These are phyloP conservation scores for Paragorgia papillata DNA, from an alignment of 92 coral and sea anemone species.

Conservation along the genomic window DNA sequence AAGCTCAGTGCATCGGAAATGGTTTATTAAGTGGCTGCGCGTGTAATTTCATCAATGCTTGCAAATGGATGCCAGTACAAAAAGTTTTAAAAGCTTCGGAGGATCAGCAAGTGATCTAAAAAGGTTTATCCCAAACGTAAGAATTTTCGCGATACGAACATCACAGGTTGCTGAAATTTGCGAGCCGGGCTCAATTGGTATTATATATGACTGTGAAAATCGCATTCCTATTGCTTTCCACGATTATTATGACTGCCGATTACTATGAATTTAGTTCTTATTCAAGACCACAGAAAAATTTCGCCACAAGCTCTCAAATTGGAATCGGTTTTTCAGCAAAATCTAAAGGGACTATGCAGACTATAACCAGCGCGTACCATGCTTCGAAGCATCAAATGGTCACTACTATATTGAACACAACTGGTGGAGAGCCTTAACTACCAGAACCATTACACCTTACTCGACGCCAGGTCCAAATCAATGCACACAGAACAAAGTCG, in stretches of 20 bases:
- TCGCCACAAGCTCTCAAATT: background rate
- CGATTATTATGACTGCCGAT: constrained; percentile 44
- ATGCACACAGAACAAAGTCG: background rate
- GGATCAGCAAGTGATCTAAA: background rate
- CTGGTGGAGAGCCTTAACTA: constrained; percentile 20
- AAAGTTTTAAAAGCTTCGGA: background rate
- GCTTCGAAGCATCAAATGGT: too few relatives aligned
- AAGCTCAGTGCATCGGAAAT: constrained; percentile 14
- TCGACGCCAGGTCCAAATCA: background rate
- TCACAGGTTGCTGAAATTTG: constrained; percentile 21
- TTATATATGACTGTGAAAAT: constrained; percentile 41
- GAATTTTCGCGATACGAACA: background rate
- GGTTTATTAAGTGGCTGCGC: constrained; percentile 31
- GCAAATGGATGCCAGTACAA: background rate
- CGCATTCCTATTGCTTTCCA: constrained; percentile 55
- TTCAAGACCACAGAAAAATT: constrained; percentile 7
- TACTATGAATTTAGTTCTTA: background rate
- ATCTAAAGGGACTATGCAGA: too few relatives aligned
- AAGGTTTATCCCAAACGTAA: constrained; percentile 13
- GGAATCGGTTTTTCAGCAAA: constrained; percentile 46
- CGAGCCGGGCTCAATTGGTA: constrained; percentile 36
- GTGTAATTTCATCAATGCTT: constrained; percentile 31
- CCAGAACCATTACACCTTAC: background rate
- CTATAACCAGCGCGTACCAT: too few relatives aligned
- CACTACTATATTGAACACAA: constrained; percentile 36